Percentiles rank a stretch among this genome's conserved stretches.
Evolutionary conservation across 2,888 invertebrate species (phyloP).

Genomic region (Dichetophora obliterata): DNA sequence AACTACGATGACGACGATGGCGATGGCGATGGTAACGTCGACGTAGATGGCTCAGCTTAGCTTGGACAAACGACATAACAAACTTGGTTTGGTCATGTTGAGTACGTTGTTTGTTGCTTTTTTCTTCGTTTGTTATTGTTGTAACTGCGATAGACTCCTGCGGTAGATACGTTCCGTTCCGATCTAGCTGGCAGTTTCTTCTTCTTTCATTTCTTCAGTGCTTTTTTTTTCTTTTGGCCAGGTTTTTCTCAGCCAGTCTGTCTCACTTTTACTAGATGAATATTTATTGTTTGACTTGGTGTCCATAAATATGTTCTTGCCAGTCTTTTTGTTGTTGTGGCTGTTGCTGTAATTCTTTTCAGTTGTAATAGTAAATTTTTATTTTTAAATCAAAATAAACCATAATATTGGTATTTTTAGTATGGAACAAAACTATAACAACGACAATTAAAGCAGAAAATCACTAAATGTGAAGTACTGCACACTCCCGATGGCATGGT

Average conservation of each 20-base stretch:
- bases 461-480: too few species aligned
- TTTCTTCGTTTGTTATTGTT: constrained; percentile 32
- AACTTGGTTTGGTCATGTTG: constrained; percentile 31
- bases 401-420: too few species aligned
- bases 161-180: constrained; percentile 26
- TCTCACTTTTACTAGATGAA: constrained; percentile 44
- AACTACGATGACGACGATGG: not conserved
- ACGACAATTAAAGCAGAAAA: too few species aligned
- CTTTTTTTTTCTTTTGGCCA: too few species aligned
- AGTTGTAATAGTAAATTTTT: too few species aligned
- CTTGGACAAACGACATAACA: not conserved
- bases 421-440: too few species aligned
- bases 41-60: not conserved
- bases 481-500: too few species aligned
- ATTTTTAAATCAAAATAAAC: too few species aligned
- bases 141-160: constrained; percentile 16
- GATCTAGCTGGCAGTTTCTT: not conserved
- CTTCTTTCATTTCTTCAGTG: not conserved
- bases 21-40: not conserved
- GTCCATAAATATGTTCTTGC: constrained; percentile 55
- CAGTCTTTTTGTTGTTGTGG: constrained; percentile 16
- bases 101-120: constrained; percentile 31
- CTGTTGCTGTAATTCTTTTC: not conserved
- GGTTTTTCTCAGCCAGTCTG: not conserved
- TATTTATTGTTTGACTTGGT: constrained; percentile 59